Conservation (phyloP, 2,113 vertebrate species). For the Herpetotheres cachinnans region DNA sequence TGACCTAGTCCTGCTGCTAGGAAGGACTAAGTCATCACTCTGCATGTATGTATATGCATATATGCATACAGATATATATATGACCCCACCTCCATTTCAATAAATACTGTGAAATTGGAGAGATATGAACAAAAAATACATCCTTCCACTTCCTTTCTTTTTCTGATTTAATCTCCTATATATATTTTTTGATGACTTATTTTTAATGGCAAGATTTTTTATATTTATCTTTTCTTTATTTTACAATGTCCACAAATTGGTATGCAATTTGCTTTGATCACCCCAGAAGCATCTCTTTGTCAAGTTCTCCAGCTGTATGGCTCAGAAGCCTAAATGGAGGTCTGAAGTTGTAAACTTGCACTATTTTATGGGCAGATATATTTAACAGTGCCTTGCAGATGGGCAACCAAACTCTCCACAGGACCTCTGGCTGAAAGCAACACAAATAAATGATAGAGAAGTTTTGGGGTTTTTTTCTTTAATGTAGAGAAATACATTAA, state of each 20-base stretch:
- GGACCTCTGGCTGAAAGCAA: background rate
- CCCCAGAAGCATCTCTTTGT: background rate
- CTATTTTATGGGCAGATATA: background rate
- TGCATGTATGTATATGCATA: background rate
- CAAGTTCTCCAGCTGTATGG: background rate
- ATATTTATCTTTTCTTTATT: background rate
- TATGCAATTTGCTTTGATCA: background rate
- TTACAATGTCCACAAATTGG: background rate
- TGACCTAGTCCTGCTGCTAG: background rate
- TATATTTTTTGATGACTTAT: background rate
- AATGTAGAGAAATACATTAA: background rate
- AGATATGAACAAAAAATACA: background rate
- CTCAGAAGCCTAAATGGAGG: background rate
- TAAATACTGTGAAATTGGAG: background rate
- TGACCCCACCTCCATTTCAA: background rate
- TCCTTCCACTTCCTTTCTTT: background rate
- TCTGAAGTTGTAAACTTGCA: background rate
- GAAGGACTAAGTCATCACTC: background rate
- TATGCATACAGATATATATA: background rate
- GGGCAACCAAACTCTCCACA: background rate
- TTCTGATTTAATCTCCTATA: background rate
- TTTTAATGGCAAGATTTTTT: background rate
- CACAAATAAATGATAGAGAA: background rate
- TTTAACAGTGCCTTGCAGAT: background rate
- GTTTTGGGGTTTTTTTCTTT: background rate